Evolutionary conservation across 37 sponge, comb jelly and placozoan genomes (phyloP).

Genomic region (Beroe forskalii): DNA sequence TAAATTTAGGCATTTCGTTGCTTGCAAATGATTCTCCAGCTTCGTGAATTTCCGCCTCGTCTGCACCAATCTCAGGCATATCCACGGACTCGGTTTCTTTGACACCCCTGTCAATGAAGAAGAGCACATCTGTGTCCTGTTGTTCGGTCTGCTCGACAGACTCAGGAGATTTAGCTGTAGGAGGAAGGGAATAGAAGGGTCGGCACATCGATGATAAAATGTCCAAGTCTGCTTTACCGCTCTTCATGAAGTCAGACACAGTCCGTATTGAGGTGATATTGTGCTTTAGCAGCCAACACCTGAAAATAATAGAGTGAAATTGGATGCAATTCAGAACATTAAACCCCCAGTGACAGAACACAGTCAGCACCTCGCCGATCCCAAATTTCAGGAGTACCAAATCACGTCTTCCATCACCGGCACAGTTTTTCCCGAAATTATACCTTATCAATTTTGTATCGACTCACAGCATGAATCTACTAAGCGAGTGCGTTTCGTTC

Average conservation of each 20-base stretch:
- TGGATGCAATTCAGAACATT: no score
- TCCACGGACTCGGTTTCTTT: not conserved
- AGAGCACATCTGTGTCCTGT: not conserved
- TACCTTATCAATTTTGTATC: no score
- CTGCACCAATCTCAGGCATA: no score
- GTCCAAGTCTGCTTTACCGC: conserved; percentile 3
- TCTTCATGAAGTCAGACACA: not conserved
- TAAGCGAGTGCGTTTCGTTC: no score
- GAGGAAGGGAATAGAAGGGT: not conserved
- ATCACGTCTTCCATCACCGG: no score
- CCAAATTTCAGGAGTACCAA: no score
- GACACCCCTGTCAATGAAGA: conserved; percentile 9
- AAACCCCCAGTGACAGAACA: no score
- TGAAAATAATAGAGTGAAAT: not conserved
- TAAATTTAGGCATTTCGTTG: not conserved
- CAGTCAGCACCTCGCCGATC: no score
- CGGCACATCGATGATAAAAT: not conserved
- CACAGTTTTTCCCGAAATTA: no score
- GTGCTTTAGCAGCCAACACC: conserved; percentile 44
- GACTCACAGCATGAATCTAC: no score
- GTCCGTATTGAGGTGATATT: not conserved
- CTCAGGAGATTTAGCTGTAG: not conserved
- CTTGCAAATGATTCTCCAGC: not conserved
- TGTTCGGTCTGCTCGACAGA: not conserved
- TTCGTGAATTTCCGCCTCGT: not conserved